Conservation (phyloP, 2,113 vertebrate genomes). For the Antechinus stuartii region DNA sequence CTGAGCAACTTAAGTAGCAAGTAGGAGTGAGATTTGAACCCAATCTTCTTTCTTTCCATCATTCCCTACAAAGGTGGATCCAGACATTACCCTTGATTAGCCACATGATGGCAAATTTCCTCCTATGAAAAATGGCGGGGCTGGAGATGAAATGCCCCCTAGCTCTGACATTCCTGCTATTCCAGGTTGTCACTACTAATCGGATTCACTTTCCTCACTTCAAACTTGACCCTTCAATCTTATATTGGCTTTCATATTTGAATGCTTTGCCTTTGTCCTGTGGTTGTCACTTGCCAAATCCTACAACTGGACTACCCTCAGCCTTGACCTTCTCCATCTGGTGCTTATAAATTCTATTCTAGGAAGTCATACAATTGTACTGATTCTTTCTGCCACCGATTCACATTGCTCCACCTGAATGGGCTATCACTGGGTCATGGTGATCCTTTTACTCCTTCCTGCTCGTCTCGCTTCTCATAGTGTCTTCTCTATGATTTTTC, state of each 20-base stretch:
- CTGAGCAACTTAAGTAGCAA: background rate
- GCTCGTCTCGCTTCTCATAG: background rate
- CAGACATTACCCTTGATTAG: background rate
- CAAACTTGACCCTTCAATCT: background rate
- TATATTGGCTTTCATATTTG: background rate
- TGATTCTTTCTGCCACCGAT: background rate
- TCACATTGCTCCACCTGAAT: too few relatives aligned
- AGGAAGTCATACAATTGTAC: background rate
- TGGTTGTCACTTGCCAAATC: background rate
- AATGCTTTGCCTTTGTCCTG: background rate
- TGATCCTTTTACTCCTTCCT: background rate
- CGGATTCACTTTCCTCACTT: background rate
- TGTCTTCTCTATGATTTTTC: background rate
- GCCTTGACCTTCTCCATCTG: background rate
- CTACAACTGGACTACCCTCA: background rate
- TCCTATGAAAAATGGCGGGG: background rate
- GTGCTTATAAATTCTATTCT: background rate
- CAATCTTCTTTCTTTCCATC: background rate
- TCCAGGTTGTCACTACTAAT: background rate
- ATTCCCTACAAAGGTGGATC: background rate
- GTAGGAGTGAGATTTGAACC: background rate
- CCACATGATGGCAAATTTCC: background rate
- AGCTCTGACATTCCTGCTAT: background rate
- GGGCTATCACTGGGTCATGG: background rate
- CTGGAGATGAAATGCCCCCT: background rate